Percentiles rank a stretch among this genome's conserved stretches.
phyloP scores from a whole-genome alignment of 92 coral and sea anemone species.

The Phymanthus crucifer region DNA sequence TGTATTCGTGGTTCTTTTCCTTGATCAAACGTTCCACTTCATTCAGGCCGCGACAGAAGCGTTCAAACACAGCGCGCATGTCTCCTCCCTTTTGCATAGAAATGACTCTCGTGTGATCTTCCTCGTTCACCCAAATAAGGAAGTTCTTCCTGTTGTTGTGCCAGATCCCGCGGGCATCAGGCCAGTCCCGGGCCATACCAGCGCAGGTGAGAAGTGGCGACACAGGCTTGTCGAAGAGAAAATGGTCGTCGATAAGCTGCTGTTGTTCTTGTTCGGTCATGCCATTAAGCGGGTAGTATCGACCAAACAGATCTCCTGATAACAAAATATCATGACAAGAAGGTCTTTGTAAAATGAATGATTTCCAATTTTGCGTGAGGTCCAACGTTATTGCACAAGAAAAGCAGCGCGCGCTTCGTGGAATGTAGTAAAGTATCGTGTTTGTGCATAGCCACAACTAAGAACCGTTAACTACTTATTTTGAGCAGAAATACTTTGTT shows the following conservation, averaged over 20 bases:
- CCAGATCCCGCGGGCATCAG: conserved; percentile 99
- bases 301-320: conserved; percentile 86
- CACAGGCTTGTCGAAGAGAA: conserved; percentile 98
- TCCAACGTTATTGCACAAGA: background rate
- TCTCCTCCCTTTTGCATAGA: conserved; percentile 95
- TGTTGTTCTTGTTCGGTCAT: conserved; percentile 94
- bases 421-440: no score
- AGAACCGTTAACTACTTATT: no score
- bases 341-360: background rate
- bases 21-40: conserved; percentile 94
- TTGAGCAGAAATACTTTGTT: no score
- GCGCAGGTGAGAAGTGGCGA: conserved; percentile 98
- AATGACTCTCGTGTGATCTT: conserved; percentile 93
- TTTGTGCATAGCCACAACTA: no score
- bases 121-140: conserved; percentile 97
- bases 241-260: conserved; percentile 89
- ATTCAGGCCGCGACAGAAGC: conserved; percentile 90
- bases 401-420: background rate
- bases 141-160: conserved; percentile 92
- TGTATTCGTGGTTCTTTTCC: conserved; percentile 82
- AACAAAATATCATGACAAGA: background rate
- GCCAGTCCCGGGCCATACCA: conserved; percentile 99
- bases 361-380: no score
- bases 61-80: conserved; percentile 88
- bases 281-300: conserved; percentile 81